Evolutionary conservation across 2,888 invertebrate genomes (phyloP).

Genomic region (Merodon equestris): DNA sequence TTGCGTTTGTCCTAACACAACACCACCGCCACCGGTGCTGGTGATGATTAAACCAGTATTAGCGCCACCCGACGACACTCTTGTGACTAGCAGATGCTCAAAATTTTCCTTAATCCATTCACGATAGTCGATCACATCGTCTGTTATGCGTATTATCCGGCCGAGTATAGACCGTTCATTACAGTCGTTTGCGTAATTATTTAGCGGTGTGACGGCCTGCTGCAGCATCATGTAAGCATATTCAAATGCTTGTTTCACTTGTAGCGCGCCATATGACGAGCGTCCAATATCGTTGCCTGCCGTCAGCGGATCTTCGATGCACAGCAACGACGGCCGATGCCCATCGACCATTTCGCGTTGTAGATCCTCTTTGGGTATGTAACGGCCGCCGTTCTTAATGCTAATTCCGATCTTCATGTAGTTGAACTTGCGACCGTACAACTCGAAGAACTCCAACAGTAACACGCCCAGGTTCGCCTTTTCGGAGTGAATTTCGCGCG

Average conservation of each 20-base stretch:
- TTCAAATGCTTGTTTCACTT: constrained; percentile 95
- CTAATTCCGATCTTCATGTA: constrained; percentile 93
- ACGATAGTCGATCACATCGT: constrained; percentile 89
- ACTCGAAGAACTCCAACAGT: constrained; percentile 97
- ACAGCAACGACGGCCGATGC: constrained; percentile 94
- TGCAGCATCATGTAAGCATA: constrained; percentile 94
- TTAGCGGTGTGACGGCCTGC: constrained; percentile 84
- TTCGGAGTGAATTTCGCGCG: constrained; percentile 87
- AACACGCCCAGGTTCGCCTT: constrained; percentile 93
- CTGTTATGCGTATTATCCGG: constrained; percentile 94
- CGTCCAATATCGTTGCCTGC: constrained; percentile 98
- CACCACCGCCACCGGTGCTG: constrained; percentile 24
- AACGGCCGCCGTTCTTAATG: constrained; percentile 94
- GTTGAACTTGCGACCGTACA: constrained; percentile 97
- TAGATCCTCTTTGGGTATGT: constrained; percentile 95
- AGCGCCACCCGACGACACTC: constrained; percentile 73
- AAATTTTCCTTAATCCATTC: constrained; percentile 79
- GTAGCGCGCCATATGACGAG: constrained; percentile 89
- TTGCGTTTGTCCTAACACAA: constrained; percentile 71
- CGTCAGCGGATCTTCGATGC: constrained; percentile 98
- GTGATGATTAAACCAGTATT: constrained; percentile 44
- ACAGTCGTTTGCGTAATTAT: constrained; percentile 81
- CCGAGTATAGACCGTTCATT: constrained; percentile 86
- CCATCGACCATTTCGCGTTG: constrained; percentile 96
- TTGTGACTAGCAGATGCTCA: constrained; percentile 75